Base-by-base conservation (phyloP, 1,140 invertebrate species). In the Diachasma alloeum region DNA sequence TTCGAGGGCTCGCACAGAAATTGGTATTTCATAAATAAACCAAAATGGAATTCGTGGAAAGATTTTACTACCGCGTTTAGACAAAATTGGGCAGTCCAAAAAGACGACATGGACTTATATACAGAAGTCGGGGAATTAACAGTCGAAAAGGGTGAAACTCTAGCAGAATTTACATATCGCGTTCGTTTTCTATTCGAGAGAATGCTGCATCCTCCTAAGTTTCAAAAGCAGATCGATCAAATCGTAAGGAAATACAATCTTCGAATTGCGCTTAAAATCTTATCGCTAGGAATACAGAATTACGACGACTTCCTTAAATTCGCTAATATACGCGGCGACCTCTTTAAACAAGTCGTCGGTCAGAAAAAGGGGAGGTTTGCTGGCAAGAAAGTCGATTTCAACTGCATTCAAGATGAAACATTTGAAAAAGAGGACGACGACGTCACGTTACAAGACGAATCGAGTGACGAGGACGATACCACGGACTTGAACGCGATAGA, bases 181-280 rank as follows among this genome's bases (percentile, higher is more conserved):
- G 63, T 39, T 37, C 72, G 76, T 6, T 77, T 72, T 73, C 53
- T 77, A 46, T 77, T 66, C 42, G 76, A 77, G 37, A 68, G 76
- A 66, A 77, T 78, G 76, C 13, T 15, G 19, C 4, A 56, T 36
- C 76, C 76, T 4, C 76, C 76, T 3, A 15, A n/a, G 2, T 78
- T 78, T 59, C n/a, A 73, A 26, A 71, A 74, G 56, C 76, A 78
- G 37, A 31, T 78, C 2, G 39, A 73, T 42, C 59, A 78, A 69
- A 78, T 78, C 22, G 6, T 78, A 13, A 69, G n/a, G 10, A 74
- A 74, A 70, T 78, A 66, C 42, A 74, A 74, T 69, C 72, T 72
- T 22, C 59, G 76, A 42, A 53, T 78, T 37, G 46, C 48, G 26
- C 56, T 46, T 9, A 72, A 73, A 31, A 72, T 77, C 4, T 24